Conservation (phyloP, 2,797 vertebrate genomes). For the Aplochiton taeniatus region DNA sequence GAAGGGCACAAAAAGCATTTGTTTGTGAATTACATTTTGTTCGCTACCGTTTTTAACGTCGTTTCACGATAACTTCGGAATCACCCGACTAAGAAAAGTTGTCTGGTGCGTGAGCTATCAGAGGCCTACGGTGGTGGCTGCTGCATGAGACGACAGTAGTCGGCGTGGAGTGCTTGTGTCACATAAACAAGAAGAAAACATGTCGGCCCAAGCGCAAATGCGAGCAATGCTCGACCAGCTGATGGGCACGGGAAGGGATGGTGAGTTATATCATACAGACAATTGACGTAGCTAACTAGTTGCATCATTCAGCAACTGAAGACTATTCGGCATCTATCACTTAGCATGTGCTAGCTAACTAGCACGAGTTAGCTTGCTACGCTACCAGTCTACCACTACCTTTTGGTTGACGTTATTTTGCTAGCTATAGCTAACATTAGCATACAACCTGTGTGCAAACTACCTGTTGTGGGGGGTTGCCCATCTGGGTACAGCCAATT, state of each 20-base stretch:
- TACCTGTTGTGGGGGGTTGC: slow-evolving; percentile 55
- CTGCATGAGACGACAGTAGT: slow-evolving; percentile 59
- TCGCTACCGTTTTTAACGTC: neutral
- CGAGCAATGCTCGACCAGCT: slow-evolving; percentile 98
- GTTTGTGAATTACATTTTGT: neutral
- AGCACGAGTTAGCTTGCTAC: too few relatives aligned
- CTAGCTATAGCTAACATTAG: slow-evolving; percentile 19
- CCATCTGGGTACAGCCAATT: slow-evolving; percentile 50
- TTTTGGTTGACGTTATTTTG: slow-evolving; percentile 35
- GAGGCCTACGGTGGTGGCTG: slow-evolving; percentile 63
- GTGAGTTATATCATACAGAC: slow-evolving; percentile 71
- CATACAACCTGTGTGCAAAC: slow-evolving; percentile 45
- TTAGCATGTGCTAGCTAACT: too few relatives aligned
- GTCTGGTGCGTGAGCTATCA: slow-evolving; percentile 30
- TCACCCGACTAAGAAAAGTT: slow-evolving; percentile 52
- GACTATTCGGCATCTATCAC: neutral
- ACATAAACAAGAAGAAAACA: slow-evolving; percentile 52
- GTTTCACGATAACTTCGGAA: slow-evolving; percentile 15
- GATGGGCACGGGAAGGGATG: slow-evolving; percentile 97
- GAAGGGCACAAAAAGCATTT: slow-evolving; percentile 1
- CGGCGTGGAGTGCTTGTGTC: slow-evolving; percentile 45
- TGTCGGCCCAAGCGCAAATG: slow-evolving; percentile 99
- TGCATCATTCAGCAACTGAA: slow-evolving; percentile 15
- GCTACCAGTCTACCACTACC: too few relatives aligned
- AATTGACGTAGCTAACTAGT: too few relatives aligned